A percentile compares a stretch with the other conserved stretches of the same genome.
phyloP scores from a whole-genome alignment of 2,797 vertebrate genomes.

The Gymnothorax reevesii region DNA sequence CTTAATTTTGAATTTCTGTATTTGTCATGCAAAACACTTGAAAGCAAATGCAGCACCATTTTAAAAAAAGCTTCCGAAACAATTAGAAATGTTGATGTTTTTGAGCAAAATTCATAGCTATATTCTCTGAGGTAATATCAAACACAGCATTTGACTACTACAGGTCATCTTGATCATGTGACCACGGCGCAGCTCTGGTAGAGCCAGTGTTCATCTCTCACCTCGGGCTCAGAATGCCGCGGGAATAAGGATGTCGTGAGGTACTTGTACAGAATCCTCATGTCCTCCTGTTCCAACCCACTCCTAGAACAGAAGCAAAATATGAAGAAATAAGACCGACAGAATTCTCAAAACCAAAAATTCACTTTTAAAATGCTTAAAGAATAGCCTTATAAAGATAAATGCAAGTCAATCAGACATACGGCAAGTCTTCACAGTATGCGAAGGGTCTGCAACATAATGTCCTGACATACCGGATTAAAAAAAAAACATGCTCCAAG shows the following conservation, averaged over 20 bases:
- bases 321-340: background rate
- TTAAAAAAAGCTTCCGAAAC: too few relatives aligned
- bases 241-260: slow-evolving; percentile 97
- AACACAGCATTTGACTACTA: too few relatives aligned
- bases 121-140: too few relatives aligned
- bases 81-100: too few relatives aligned
- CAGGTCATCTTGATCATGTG: background rate
- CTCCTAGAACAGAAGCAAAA: slow-evolving; percentile 77
- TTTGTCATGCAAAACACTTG: background rate
- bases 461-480: background rate
- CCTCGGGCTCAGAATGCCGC: slow-evolving; percentile 95
- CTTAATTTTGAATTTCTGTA: background rate
- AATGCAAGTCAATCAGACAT: too few relatives aligned
- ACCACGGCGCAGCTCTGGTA: background rate
- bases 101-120: too few relatives aligned
- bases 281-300: slow-evolving; percentile 96
- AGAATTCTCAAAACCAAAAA: background rate
- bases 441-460: background rate
- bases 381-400: too few relatives aligned
- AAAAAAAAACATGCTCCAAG: background rate
- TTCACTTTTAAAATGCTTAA: background rate
- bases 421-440: too few relatives aligned
- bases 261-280: slow-evolving; percentile 97
- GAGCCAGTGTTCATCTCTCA: slow-evolving; percentile 49
- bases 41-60: too few relatives aligned